Base-by-base conservation (phyloP, 2,888 invertebrate genomes). In the Apoda limacodes region DNA sequence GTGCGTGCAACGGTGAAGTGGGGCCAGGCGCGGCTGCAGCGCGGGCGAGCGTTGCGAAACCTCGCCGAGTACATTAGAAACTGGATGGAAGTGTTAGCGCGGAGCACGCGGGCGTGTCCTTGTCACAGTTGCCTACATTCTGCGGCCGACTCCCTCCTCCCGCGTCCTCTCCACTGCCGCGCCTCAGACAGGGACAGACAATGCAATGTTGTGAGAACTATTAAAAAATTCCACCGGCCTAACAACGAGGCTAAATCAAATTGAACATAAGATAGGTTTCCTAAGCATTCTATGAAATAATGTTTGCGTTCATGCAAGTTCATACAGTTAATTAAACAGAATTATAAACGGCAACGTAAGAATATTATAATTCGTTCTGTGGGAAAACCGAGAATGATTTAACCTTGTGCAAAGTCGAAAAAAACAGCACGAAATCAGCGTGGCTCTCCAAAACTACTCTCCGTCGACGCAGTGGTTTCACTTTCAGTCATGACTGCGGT, bases 61-160 rank as follows among this genome's bases (percentile, higher is more conserved):
- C 62, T 60, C 65, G 62, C 61, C 69, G 60, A 67, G 62, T 70
- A 65, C 65, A 67, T 75, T 80, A 76, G 76, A 75, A 78, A 78
- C 78, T 80, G 71, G 76, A 75, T 80, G 76, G 78, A 74, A 76
- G 72, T 75, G 70, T 68, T 75, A 66, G 69, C 66, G 63, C 68
- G 62, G 62, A 66, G 76, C 76, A 74, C 78, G 72, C 78, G 72
- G 74, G 78, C 71, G 74, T 76, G 78, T 76, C 78, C 78, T 80
- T 80, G 78, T 78, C 78, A 78, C 76, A 76, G 65, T 80, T 80
- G 78, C 78, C 78, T 76, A 78, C 78, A 80, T 80, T 78, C 72
- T 69, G 64, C 58, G 62, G 63, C 67, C 58, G 55, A 58, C 64
- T 60, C 56, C 55, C 63, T 52, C 64, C 63, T 58, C 67, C 60